phyloP scores from a whole-genome alignment of 2,797 vertebrate species.

The Geotria australis region DNA sequence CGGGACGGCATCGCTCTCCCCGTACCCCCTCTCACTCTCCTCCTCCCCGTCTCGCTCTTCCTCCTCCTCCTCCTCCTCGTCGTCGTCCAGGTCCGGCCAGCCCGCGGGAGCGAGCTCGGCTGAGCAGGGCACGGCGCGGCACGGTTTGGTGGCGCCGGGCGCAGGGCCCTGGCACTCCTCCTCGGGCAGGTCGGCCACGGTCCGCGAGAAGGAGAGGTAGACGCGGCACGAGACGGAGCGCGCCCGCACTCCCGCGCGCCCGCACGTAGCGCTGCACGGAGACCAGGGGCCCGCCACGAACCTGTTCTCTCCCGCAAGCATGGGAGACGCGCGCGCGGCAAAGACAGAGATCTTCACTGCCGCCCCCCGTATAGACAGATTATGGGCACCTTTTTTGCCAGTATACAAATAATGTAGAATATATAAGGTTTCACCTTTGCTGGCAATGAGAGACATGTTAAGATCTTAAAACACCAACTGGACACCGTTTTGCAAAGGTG shows the following conservation, averaged over 20 bases:
- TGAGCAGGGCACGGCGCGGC: constrained; percentile 37
- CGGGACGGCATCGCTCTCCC: constrained; percentile 3
- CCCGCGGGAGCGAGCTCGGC: background rate
- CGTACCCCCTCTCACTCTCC: background rate
- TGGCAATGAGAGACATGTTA: too few relatives aligned
- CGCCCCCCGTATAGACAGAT: too few relatives aligned
- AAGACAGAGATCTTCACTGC: too few relatives aligned
- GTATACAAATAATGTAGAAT: too few relatives aligned
- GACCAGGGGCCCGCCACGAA: constrained; percentile 68
- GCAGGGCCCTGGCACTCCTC: constrained; percentile 59
- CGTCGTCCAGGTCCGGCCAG: background rate
- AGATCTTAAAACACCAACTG: too few relatives aligned
- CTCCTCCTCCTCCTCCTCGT: background rate
- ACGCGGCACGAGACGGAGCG: constrained; percentile 56
- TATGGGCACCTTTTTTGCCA: too few relatives aligned
- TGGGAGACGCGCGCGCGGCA: too few relatives aligned
- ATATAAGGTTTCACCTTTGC: too few relatives aligned
- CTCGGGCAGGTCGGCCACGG: constrained; percentile 51
- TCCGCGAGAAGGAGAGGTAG: constrained; percentile 66
- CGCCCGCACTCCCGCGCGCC: constrained; percentile 33
- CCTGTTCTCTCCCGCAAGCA: constrained; percentile 9
- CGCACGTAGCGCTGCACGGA: constrained; percentile 50
- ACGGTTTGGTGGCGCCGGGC: constrained; percentile 27
- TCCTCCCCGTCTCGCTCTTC: background rate
- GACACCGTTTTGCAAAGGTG: too few relatives aligned